Percentiles rank a stretch among this genome's conserved stretches.
phyloP scores from a whole-genome alignment of 1,140 invertebrate genomes.

The Vanessa atalanta region DNA sequence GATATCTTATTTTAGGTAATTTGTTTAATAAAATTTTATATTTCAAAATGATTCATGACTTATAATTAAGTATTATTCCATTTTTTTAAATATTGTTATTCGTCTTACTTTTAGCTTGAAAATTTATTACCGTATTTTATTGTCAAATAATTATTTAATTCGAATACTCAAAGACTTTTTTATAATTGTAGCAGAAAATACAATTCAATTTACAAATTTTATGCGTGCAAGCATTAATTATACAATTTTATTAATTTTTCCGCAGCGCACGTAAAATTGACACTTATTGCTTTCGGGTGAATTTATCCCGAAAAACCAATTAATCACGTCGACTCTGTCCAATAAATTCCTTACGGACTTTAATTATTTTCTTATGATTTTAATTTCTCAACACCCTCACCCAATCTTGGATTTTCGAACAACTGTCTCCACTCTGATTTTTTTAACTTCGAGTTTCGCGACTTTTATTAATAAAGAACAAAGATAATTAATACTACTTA shows the following conservation, averaged over 20 bases:
- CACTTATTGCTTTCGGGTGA: slow-evolving; percentile 75
- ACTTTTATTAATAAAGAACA: slow-evolving; percentile 77
- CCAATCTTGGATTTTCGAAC: slow-evolving; percentile 68
- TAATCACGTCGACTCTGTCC: slow-evolving; percentile 76
- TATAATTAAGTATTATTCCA: background rate
- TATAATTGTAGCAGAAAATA: too few relatives aligned
- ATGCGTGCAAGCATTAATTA: slow-evolving; percentile 53
- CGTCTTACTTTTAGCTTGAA: too few relatives aligned
- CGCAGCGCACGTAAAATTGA: slow-evolving; percentile 67
- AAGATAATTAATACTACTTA: slow-evolving; percentile 81
- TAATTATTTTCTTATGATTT: slow-evolving; percentile 82
- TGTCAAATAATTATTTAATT: too few relatives aligned
- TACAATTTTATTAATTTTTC: slow-evolving; percentile 58
- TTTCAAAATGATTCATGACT: background rate
- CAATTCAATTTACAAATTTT: too few relatives aligned
- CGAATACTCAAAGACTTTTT: too few relatives aligned
- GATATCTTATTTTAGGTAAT: slow-evolving; percentile 20
- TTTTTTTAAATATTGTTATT: background rate
- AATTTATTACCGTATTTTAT: too few relatives aligned
- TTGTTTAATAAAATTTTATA: background rate
- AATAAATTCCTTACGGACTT: slow-evolving; percentile 79
- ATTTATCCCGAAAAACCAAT: slow-evolving; percentile 72
- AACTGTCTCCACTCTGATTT: slow-evolving; percentile 77
- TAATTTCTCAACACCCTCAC: slow-evolving; percentile 72
- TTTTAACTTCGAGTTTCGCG: slow-evolving; percentile 60